These are phyloP conservation scores for Drosophila teissieri DNA, from an alignment of 1,140 invertebrate genomes.

Conservation along the genomic window DNA sequence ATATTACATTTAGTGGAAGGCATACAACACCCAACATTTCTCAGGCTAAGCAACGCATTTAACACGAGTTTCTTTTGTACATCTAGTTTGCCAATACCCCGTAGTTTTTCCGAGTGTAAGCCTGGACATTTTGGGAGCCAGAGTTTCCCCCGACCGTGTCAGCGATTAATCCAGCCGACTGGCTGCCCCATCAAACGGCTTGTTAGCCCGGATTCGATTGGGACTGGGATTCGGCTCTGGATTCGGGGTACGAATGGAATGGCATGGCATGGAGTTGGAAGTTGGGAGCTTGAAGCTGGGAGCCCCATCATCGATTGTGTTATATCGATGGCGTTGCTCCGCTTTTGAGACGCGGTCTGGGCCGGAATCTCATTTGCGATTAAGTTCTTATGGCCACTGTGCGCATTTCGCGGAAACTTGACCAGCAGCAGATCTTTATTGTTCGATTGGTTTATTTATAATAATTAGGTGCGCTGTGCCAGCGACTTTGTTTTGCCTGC, in stretches of 20 bases:
- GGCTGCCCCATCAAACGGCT: constrained; percentile 71
- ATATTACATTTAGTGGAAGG: no score
- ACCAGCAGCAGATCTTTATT: constrained; percentile 79
- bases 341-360: constrained; percentile 16
- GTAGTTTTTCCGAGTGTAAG: not conserved
- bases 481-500: constrained; percentile 50
- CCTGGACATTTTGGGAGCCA: constrained; percentile 32
- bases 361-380: constrained; percentile 77
- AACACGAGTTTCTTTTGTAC: no score
- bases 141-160: constrained; percentile 61
- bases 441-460: constrained; percentile 85
- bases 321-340: constrained; percentile 82
- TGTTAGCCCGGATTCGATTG: constrained; percentile 49
- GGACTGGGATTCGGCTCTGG: constrained; percentile 11
- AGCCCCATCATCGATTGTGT: constrained; percentile 80
- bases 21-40: not conserved
- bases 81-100: not conserved
- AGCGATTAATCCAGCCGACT: constrained; percentile 78
- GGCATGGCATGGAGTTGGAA: no score
- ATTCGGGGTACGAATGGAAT: no score
- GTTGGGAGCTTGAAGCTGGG: no score
- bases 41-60: no score
- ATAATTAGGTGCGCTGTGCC: constrained; percentile 84
- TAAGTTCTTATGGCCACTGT: constrained; percentile 80
- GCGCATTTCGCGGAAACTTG: constrained; percentile 77